Conservation (phyloP, 1,140 invertebrate species). For the Drosophila funebris region DNA sequence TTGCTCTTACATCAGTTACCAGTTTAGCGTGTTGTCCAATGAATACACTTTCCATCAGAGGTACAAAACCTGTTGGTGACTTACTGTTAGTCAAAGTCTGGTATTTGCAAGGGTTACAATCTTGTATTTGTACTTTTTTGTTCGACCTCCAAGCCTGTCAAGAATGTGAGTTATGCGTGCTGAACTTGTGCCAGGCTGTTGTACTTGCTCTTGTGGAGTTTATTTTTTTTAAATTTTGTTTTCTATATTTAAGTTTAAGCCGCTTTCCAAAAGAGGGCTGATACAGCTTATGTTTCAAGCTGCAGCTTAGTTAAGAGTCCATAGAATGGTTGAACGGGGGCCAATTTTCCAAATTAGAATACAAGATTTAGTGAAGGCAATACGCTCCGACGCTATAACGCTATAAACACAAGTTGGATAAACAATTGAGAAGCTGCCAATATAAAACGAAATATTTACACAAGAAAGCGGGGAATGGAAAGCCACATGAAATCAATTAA, state of each 20-base stretch:
- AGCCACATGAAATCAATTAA: conserved; percentile 75
- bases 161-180: conserved; percentile 18
- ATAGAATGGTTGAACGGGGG: neutral
- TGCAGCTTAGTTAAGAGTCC: neutral
- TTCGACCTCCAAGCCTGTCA: neutral
- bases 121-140: neutral
- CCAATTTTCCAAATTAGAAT: conserved; percentile 2
- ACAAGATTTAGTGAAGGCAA: conserved; percentile 12
- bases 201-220: neutral
- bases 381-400: conserved; percentile 1
- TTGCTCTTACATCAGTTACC: too few relatives aligned
- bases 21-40: neutral
- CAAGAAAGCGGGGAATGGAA: neutral
- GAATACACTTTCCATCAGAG: neutral
- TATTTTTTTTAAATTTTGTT: neutral
- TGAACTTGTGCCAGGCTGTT: conserved; percentile 14
- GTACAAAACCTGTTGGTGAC: neutral
- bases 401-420: conserved; percentile 46
- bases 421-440: conserved; percentile 50
- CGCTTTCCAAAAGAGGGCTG: neutral
- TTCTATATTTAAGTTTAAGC: too few relatives aligned
- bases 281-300: neutral
- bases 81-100: neutral
- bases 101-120: neutral
- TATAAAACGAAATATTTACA: conserved; percentile 61